Conservation (phyloP, 2,113 vertebrate species). For the Mus musculus region GRCm39 chr5:150976001-150976500, state of each 20-base stretch:
- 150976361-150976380: background rate
- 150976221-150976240: background rate
- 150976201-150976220: background rate
- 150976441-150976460: background rate
- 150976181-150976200: background rate
- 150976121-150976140: background rate
- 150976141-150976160: no score
- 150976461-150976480: no score
- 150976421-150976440: background rate
- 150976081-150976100: background rate
- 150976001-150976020: constrained; percentile 98
- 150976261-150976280: background rate
- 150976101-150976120: background rate
- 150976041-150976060: background rate
- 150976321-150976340: background rate
- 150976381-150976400: no score
- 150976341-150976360: background rate
- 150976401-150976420: background rate
- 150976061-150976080: background rate
- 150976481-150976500: background rate
- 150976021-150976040: constrained; percentile 91
- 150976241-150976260: background rate
- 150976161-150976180: background rate
- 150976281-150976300: background rate
- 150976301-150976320: background rate